Conservation (phyloP, 2,888 invertebrate species). For the Diaphora mendica region DNA sequence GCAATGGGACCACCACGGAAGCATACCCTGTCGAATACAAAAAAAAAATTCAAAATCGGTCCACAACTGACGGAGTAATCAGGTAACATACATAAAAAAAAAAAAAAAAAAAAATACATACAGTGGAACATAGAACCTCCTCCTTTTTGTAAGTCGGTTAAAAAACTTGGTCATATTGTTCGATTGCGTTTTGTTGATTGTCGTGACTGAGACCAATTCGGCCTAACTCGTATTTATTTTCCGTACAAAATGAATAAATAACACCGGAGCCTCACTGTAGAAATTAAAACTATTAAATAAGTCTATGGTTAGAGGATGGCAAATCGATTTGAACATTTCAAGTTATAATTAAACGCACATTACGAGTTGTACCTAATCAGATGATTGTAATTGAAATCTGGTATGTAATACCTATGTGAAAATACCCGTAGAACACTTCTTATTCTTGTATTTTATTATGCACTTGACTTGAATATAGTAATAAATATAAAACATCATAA, state of each 20-base stretch:
- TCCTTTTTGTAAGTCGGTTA: no score
- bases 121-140: no score
- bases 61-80: no score
- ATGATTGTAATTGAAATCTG: slow-evolving; percentile 1
- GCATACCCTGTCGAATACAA: no score
- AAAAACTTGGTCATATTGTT: not conserved
- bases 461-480: not conserved
- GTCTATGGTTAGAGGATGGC: slow-evolving; percentile 26
- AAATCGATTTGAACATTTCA: slow-evolving; percentile 32
- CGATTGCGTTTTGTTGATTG: slow-evolving; percentile 18
- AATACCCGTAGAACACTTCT: not conserved
- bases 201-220: slow-evolving; percentile 33
- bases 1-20: no score
- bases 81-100: no score
- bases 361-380: not conserved
- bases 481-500: not conserved
- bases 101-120: no score
- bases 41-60: no score
- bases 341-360: not conserved
- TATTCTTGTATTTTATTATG: not conserved
- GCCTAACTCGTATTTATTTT: slow-evolving; percentile 27
- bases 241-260: slow-evolving; percentile 52
- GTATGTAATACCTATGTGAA: not conserved
- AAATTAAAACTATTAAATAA: slow-evolving; percentile 42
- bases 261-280: slow-evolving; percentile 29